These are phyloP conservation scores for Aegithalos caudatus DNA, from an alignment of 2,113 vertebrate species.

Conservation along the genomic window DNA sequence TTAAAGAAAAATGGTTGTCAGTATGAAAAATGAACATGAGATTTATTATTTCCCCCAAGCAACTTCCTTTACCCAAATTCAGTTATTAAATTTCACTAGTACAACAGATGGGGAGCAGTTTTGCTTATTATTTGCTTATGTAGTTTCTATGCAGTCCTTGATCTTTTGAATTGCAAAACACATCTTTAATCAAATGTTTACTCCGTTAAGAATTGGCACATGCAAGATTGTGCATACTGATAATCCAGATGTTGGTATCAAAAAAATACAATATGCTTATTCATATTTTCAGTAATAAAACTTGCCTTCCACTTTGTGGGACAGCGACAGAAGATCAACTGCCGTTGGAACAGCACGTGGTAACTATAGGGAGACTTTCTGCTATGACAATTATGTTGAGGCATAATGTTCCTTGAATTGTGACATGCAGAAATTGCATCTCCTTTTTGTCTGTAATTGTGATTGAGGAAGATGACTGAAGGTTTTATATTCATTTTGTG, in stretches of 20 bases:
- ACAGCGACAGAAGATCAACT: constrained; percentile 62
- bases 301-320: constrained; percentile 62
- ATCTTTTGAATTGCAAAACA: neutral
- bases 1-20: neutral
- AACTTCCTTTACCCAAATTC: neutral
- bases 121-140: neutral
- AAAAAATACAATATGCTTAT: constrained; percentile 57
- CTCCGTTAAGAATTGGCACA: neutral
- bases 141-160: neutral
- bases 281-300: constrained; percentile 60
- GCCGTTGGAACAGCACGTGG: constrained; percentile 49
- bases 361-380: constrained; percentile 66
- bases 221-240: neutral
- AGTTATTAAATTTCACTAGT: neutral
- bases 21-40: neutral
- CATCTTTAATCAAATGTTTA: constrained; percentile 53
- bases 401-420: constrained; percentile 54
- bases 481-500: constrained; percentile 83
- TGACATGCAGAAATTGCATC: constrained; percentile 56
- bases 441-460: constrained; percentile 45
- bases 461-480: constrained; percentile 62
- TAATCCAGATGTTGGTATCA: constrained; percentile 32
- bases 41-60: neutral
- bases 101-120: neutral
- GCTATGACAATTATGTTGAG: constrained; percentile 56